Evolutionary conservation across 1,140 invertebrate genomes (phyloP).

Genomic region (Battus philenor): DNA sequence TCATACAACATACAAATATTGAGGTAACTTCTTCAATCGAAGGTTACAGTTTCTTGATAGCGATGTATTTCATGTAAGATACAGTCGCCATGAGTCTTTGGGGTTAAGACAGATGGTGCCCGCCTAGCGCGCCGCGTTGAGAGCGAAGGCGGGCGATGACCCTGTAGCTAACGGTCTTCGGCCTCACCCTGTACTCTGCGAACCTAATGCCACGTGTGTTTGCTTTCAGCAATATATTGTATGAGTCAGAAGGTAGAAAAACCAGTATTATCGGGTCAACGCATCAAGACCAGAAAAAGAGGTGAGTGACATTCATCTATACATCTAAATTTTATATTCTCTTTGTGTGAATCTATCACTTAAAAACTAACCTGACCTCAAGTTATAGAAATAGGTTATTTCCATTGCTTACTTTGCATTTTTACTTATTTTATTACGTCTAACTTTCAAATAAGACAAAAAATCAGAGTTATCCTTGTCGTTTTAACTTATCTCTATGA

Average conservation of each 20-base stretch:
- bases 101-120: constrained; percentile 14
- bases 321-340: constrained; percentile 13
- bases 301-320: constrained; percentile 76
- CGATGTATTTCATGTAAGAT: constrained; percentile 41
- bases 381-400: not conserved
- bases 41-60: constrained; percentile 20
- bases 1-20: constrained; percentile 46
- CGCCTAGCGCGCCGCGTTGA: constrained; percentile 7
- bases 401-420: not conserved
- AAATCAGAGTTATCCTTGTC: too few relatives aligned
- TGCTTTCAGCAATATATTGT: constrained; percentile 94
- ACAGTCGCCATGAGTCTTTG: constrained; percentile 35
- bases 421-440: too few relatives aligned
- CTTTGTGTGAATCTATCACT: not conserved
- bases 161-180: constrained; percentile 28
- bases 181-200: constrained; percentile 25
- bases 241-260: constrained; percentile 99
- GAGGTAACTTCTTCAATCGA: constrained; percentile 20
- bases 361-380: constrained; percentile 8
- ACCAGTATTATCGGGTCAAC: constrained; percentile 99
- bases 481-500: too few relatives aligned
- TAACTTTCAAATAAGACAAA: too few relatives aligned
- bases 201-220: constrained; percentile 72
- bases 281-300: constrained; percentile 99
- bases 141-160: constrained; percentile 54